A percentile compares a stretch with the other conserved stretches of the same genome.
Conservation (phyloP, 2,113 vertebrate species). For the Alaudala cheleensis region DNA sequence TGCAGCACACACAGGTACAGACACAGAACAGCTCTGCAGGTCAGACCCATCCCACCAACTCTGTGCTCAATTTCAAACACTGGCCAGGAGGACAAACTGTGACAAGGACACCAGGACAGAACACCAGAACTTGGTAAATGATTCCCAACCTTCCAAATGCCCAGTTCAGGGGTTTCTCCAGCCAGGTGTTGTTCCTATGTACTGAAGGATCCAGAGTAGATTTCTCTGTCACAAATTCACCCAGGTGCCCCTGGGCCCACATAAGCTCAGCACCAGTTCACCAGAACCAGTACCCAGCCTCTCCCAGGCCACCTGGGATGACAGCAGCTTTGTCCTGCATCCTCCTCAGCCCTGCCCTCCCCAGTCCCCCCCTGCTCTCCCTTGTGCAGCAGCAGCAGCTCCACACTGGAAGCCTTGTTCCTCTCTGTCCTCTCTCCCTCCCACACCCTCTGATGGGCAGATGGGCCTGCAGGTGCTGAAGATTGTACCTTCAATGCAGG, state of each 20-base stretch:
- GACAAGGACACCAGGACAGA: background rate
- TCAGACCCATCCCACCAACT: background rate
- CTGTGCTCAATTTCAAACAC: fast-evolving
- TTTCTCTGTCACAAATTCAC: background rate
- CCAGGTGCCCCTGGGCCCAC: background rate
- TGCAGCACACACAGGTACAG: background rate
- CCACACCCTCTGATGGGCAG: background rate
- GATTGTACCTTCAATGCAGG: background rate
- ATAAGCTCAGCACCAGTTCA: background rate
- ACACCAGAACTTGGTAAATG: too few species aligned
- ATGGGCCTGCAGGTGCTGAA: background rate
- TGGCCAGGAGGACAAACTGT: background rate
- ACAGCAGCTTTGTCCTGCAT: background rate
- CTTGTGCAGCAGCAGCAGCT: background rate
- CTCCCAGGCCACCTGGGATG: background rate
- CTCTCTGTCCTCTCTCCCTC: background rate
- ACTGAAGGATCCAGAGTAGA: background rate
- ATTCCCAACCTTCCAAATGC: background rate
- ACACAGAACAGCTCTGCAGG: background rate
- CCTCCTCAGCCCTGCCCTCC: background rate
- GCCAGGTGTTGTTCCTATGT: background rate
- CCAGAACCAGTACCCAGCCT: fast-evolving
- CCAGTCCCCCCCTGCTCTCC: background rate
- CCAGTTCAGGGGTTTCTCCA: background rate
- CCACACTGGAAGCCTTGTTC: background rate